phyloP scores from a whole-genome alignment of 2,888 invertebrate genomes.

The Drosophila buzzatii region DNA sequence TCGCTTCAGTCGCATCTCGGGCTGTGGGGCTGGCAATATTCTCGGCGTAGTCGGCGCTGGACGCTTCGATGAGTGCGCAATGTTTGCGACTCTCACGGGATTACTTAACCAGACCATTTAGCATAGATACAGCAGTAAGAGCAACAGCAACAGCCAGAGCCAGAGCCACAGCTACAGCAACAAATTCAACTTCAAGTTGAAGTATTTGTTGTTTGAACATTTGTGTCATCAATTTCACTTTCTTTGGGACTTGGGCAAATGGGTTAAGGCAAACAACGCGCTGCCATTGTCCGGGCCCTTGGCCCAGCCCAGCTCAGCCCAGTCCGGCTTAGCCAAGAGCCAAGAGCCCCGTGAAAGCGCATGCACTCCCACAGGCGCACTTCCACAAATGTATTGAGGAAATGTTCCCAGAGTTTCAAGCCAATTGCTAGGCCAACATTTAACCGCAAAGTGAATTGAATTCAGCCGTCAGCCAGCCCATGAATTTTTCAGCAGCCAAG shows the following conservation, averaged over 20 bases:
- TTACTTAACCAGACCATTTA: slow-evolving; percentile 80
- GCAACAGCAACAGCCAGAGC: slow-evolving; percentile 18
- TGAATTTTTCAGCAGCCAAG: slow-evolving; percentile 72
- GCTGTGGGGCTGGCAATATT: slow-evolving; percentile 63
- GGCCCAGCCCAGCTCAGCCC: background rate
- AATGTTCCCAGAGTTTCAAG: slow-evolving; percentile 22
- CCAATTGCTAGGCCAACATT: slow-evolving; percentile 57
- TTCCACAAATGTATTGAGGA: slow-evolving; percentile 50
- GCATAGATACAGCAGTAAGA: slow-evolving; percentile 56
- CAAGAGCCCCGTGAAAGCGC: slow-evolving; percentile 39
- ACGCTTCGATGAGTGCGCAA: slow-evolving; percentile 67
- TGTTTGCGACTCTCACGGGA: slow-evolving; percentile 78
- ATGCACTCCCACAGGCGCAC: slow-evolving; percentile 62
- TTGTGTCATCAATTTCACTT: slow-evolving; percentile 84
- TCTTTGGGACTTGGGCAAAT: slow-evolving; percentile 65
- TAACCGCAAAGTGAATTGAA: slow-evolving; percentile 66
- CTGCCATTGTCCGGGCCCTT: slow-evolving; percentile 46
- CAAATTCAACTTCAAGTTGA: slow-evolving; percentile 20
- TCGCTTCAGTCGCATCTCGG: slow-evolving; percentile 47
- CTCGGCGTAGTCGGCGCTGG: slow-evolving; percentile 46
- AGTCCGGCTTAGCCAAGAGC: too few relatives aligned
- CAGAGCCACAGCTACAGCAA: background rate
- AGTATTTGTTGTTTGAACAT: slow-evolving; percentile 71
- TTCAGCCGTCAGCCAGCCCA: slow-evolving; percentile 51
- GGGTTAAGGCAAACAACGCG: slow-evolving; percentile 64